Evolutionary conservation across 2,113 vertebrate species (phyloP).

Genomic region (Phylloscopus trochilus): DNA sequence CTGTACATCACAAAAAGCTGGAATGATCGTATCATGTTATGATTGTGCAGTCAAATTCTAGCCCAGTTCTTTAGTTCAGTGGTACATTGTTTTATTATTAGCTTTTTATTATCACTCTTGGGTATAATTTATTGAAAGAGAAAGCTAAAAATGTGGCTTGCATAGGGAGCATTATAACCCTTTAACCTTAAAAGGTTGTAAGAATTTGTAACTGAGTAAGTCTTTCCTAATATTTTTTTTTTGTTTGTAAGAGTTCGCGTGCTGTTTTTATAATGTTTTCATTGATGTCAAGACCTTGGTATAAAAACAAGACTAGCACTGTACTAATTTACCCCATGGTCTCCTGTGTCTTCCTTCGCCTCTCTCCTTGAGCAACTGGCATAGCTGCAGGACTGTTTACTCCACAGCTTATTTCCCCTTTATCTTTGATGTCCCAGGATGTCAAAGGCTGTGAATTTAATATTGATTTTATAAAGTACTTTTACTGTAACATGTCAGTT

Average conservation of each 20-base stretch:
- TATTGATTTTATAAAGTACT: conserved; percentile 99
- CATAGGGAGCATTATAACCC: neutral
- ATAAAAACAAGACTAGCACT: conserved; percentile 87
- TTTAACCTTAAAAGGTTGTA: conserved; percentile 30
- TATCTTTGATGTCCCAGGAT: conserved; percentile 87
- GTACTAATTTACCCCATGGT: conserved; percentile 76
- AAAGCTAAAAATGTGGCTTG: neutral
- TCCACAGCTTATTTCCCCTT: conserved; percentile 86
- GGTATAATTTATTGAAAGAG: neutral
- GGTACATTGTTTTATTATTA: neutral
- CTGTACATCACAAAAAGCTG: neutral
- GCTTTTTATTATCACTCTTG: neutral
- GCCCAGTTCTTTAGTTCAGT: neutral
- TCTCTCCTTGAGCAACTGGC: conserved; percentile 72
- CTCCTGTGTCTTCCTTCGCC: conserved; percentile 68
- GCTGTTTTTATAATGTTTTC: conserved; percentile 89
- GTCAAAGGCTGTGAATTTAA: conserved; percentile 96
- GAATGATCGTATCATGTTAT: neutral
- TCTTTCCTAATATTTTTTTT: conserved; percentile 52
- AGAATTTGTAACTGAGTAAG: conserved; percentile 5
- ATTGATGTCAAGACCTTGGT: conserved; percentile 88
- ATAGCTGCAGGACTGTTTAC: conserved; percentile 87
- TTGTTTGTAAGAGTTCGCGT: conserved; percentile 78
- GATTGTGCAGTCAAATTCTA: neutral
- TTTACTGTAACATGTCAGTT: conserved; percentile 98